Conservation (phyloP, 2,113 vertebrate species). For the Eptesicus fuscus region DNA sequence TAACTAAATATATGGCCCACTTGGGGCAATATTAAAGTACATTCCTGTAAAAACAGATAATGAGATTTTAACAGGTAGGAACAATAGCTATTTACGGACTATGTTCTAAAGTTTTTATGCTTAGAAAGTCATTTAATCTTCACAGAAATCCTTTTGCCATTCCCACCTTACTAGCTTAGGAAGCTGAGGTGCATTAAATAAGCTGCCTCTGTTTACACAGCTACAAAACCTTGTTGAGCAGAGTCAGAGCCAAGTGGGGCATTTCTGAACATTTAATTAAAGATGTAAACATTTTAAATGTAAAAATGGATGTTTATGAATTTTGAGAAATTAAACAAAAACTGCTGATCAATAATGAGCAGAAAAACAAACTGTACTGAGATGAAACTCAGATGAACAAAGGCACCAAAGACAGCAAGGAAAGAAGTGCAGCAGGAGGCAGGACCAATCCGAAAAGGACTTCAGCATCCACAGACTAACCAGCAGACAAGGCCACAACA, state of each 20-base stretch:
- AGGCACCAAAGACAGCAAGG: neutral
- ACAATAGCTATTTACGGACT: neutral
- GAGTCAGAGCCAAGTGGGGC: neutral
- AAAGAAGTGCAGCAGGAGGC: accelerated
- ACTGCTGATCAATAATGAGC: neutral
- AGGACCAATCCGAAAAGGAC: too few relatives aligned
- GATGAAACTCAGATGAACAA: neutral
- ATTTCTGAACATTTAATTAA: neutral
- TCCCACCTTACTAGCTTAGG: neutral
- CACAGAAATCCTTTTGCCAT: neutral
- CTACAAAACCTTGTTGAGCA: neutral
- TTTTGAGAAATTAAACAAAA: neutral
- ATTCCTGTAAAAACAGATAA: neutral
- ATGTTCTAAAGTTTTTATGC: neutral
- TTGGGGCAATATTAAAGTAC: neutral
- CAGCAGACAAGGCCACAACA: neutral
- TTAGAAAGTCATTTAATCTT: neutral
- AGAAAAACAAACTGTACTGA: neutral
- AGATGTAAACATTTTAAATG: neutral
- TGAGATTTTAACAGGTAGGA: neutral
- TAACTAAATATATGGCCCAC: neutral
- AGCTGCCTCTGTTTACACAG: neutral
- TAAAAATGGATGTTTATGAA: neutral
- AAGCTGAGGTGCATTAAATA: neutral
- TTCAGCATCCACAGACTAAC: too few relatives aligned